A percentile compares a stretch with the other conserved stretches of the same genome.
These are phyloP conservation scores for Leptinotarsa texana DNA, from an alignment of 1,140 invertebrate species.

Conservation along the genomic window DNA sequence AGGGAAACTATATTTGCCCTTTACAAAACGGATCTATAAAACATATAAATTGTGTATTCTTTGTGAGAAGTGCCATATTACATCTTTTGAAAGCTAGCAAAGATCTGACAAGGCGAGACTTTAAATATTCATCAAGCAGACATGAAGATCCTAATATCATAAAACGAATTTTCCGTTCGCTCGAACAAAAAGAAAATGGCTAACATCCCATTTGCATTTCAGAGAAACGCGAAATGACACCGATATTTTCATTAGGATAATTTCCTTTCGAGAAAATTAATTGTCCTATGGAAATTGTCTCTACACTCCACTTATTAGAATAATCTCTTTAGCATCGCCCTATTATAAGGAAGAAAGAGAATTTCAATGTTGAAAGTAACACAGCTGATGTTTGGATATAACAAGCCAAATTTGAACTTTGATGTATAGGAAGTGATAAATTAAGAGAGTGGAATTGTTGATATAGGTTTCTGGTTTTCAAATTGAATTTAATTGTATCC, in stretches of 20 bases:
- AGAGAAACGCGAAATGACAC: slow-evolving; percentile 36
- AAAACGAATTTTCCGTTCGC: slow-evolving; percentile 55
- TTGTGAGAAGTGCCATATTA: slow-evolving; percentile 49
- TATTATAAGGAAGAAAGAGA: background rate
- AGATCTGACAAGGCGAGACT: slow-evolving; percentile 48
- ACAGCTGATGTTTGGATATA: too few species aligned
- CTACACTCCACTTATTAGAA: slow-evolving; percentile 26
- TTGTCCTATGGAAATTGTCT: slow-evolving; percentile 26
- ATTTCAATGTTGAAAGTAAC: too few species aligned
- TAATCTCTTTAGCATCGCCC: background rate
- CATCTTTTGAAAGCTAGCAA: slow-evolving; percentile 42
- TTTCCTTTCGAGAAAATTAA: slow-evolving; percentile 38
- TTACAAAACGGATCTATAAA: slow-evolving; percentile 44
- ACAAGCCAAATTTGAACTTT: too few species aligned
- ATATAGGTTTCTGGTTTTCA: too few species aligned
- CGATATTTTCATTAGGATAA: slow-evolving; percentile 40
- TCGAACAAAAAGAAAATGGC: slow-evolving; percentile 40
- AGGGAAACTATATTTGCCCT: slow-evolving; percentile 43
- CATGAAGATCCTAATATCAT: slow-evolving; percentile 54
- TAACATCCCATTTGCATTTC: slow-evolving; percentile 41
- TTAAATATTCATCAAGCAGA: slow-evolving; percentile 55
- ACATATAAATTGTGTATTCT: slow-evolving; percentile 50
- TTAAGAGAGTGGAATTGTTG: too few species aligned
- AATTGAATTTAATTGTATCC: too few species aligned
- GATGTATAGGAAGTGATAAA: too few species aligned